These are phyloP conservation scores for Cataglyphis livida DNA, from an alignment of 2,888 invertebrate genomes.

Conservation along the genomic window DNA sequence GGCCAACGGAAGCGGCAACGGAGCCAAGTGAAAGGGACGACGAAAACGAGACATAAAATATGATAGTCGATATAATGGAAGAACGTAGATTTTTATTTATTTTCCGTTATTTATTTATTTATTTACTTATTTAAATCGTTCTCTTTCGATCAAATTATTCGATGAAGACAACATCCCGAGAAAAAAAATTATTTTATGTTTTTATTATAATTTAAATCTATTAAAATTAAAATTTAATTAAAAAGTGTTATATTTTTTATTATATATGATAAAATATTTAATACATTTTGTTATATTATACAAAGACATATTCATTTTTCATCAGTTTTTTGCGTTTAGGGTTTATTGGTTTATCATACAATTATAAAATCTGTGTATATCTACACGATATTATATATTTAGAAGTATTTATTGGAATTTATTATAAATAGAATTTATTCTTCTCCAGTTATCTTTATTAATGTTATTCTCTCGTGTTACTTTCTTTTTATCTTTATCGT, in stretches of 20 bases:
- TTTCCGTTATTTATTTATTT: conserved; percentile 58
- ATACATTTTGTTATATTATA: neutral
- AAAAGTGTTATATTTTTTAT: neutral
- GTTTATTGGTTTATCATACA: neutral
- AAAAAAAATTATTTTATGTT: neutral
- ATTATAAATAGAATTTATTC: neutral
- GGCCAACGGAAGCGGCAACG: conserved; percentile 82
- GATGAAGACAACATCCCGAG: neutral
- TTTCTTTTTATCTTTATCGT: conserved; percentile 2
- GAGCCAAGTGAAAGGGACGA: conserved; percentile 79
- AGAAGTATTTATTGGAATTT: neutral
- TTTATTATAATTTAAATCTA: neutral
- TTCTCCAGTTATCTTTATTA: neutral
- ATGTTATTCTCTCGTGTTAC: neutral
- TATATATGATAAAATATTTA: neutral
- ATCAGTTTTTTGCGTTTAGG: neutral
- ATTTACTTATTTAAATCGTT: conserved; percentile 50
- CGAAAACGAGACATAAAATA: conserved; percentile 81
- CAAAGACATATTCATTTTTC: neutral
- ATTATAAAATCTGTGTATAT: conserved; percentile 1
- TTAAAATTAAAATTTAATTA: neutral
- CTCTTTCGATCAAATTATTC: neutral
- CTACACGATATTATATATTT: conserved; percentile 5
- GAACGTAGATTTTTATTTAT: conserved; percentile 58
- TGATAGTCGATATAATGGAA: neutral